A percentile compares a stretch with the other conserved stretches of the same genome.
These are phyloP conservation scores for Corythoichthys haematopterus DNA, from an alignment of 2,113 vertebrate species.

Conservation along the genomic window DNA sequence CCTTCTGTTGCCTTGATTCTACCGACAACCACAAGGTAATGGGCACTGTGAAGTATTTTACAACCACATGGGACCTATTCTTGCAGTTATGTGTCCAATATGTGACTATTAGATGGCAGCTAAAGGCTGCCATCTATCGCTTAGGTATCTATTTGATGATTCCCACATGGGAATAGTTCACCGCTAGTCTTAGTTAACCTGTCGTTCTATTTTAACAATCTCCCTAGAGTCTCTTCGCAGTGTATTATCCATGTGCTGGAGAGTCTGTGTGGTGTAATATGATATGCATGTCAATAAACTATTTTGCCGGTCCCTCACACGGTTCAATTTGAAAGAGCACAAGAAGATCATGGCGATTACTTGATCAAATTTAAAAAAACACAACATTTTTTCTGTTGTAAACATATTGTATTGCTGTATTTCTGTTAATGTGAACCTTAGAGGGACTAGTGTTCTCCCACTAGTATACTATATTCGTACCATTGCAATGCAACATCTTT, in stretches of 20 bases:
- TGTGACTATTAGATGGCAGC: constrained; percentile 51
- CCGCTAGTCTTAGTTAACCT: constrained; percentile 53
- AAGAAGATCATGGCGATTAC: background rate
- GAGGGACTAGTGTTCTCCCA: background rate
- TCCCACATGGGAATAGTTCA: constrained; percentile 46
- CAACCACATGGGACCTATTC: constrained; percentile 56
- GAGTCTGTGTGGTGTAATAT: constrained; percentile 28
- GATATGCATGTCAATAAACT: constrained; percentile 26
- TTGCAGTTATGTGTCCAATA: constrained; percentile 40
- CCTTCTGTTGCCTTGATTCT: constrained; percentile 26
- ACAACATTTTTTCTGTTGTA: too few relatives aligned
- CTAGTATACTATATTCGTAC: background rate
- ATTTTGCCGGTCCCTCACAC: constrained; percentile 11
- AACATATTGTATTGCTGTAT: too few relatives aligned
- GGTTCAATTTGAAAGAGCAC: background rate
- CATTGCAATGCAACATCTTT: background rate
- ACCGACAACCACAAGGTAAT: constrained; percentile 47
- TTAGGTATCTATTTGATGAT: constrained; percentile 57
- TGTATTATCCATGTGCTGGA: constrained; percentile 45
- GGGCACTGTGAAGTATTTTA: constrained; percentile 37
- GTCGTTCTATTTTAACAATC: constrained; percentile 58
- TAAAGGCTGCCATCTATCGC: constrained; percentile 58
- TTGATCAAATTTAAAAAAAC: too few relatives aligned
- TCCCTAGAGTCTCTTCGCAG: constrained; percentile 49
- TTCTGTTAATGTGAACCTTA: background rate